Base-by-base conservation (phyloP, 1,140 invertebrate genomes). In the Cephus cinctus region DNA sequence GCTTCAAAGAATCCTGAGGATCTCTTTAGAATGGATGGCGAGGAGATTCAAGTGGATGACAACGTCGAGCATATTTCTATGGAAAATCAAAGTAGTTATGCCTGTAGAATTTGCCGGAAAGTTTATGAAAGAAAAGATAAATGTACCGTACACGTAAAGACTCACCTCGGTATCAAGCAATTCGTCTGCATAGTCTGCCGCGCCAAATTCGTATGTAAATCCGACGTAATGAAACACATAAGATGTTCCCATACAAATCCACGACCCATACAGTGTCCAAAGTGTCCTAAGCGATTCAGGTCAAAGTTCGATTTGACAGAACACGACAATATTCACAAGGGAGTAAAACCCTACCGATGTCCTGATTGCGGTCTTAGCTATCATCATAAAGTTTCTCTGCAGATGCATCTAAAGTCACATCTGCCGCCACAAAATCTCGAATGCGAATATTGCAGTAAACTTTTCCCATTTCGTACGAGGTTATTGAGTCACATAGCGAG, bases 161-260 rank as follows among this genome's bases (percentile, higher is more conserved):
- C 86, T 0, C 87, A 89, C 58, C 75, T 81, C 0, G 84, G 83
- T 0, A 74, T 86, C 18, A 88, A 87, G 47, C 83, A 87, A 31
- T 88, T 81, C 56, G 70, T 83, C 1, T 89, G 87, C 57, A 83
- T 84, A 35, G 67, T 86, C 4, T 89, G 87, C 47, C 67, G 67
- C 8, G 73, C 72, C 1, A 75, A 72, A 47, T 76, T 77, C 32
- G 75, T 77, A 8, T 77, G 75, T 34, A 77, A 77, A 32, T 75
- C 73, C 1, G 75, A 77, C 32, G 75, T 77, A 2, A 75, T 77
- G 73, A 77, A 77, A 25, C 75, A 77, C 21, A 77, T 77, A 4
- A 56, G 75, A 32, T 77, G 73, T 20, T 75, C 75, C 2, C 75
- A 77, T 25, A 77, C 73, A 4, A 77, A 77, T 61, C 75, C 75